A percentile compares a stretch with the other conserved stretches of the same genome.
phyloP scores from a whole-genome alignment of 2,888 invertebrate species.

The Agonopterix heracliana region DNA sequence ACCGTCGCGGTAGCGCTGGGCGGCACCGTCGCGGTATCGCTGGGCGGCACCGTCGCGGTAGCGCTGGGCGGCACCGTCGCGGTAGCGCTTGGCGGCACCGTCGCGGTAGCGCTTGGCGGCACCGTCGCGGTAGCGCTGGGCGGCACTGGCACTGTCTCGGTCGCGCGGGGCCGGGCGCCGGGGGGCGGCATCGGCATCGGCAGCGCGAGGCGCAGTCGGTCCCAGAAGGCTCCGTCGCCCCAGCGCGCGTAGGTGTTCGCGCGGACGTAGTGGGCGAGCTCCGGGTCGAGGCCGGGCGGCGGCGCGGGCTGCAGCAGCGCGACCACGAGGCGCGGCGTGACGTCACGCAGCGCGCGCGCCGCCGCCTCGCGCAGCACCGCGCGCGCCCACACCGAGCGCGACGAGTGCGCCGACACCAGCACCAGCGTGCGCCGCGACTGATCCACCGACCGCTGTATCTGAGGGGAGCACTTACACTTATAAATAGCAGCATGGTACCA shows the following conservation, averaged over 20 bases:
- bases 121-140: constrained; percentile 87
- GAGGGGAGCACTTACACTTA: constrained; percentile 73
- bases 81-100: too few relatives aligned
- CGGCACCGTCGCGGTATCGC: too few relatives aligned
- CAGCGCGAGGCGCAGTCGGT: constrained; percentile 83
- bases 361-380: constrained; percentile 79
- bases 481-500: constrained; percentile 48
- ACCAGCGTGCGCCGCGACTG: constrained; percentile 65
- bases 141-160: constrained; percentile 85
- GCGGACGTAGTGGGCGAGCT: constrained; percentile 79
- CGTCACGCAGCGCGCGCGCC: constrained; percentile 32
- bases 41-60: too few relatives aligned
- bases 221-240: constrained; percentile 89
- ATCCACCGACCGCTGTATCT: constrained; percentile 79
- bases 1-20: too few relatives aligned
- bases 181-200: constrained; percentile 76
- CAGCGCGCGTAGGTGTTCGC: constrained; percentile 88
- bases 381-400: constrained; percentile 76
- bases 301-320: constrained; percentile 78
- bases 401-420: constrained; percentile 26
- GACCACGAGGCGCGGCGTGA: constrained; percentile 82
- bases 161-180: constrained; percentile 77
- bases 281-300: constrained; percentile 46
- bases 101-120: too few relatives aligned
- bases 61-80: too few relatives aligned